phyloP scores from a whole-genome alignment of 1,140 invertebrate species.

The Caenorhabditis inopinata region DNA sequence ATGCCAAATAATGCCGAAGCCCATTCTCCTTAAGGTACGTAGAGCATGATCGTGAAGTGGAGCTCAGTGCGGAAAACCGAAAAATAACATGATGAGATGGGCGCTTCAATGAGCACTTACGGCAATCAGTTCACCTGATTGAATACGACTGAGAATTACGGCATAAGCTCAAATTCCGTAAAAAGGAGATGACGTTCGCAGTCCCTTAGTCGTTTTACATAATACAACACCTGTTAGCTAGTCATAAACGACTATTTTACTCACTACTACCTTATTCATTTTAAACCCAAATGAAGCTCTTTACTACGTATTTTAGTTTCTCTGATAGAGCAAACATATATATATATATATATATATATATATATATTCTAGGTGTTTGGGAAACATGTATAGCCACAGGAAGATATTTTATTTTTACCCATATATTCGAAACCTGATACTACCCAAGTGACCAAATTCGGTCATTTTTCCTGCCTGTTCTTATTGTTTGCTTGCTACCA shows the following conservation, averaged over 20 bases:
- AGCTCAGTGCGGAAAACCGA: not conserved
- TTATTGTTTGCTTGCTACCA: not conserved
- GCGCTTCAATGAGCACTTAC: too few relatives aligned
- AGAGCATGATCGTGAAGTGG: constrained; percentile 17
- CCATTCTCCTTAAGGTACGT: constrained; percentile 3
- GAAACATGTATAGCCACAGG: not conserved
- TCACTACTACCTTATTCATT: not conserved
- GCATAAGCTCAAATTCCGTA: not conserved
- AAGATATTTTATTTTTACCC: constrained; percentile 1
- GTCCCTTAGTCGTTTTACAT: not conserved
- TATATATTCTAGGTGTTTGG: constrained; percentile 19
- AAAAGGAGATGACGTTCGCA: not conserved
- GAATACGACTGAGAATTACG: not conserved
- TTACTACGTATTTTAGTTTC: not conserved
- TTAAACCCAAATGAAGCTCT: not conserved
- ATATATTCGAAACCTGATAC: constrained; percentile 15
- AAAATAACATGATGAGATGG: not conserved
- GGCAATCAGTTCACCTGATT: not conserved
- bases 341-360: not conserved
- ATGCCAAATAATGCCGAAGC: not conserved
- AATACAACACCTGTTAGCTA: not conserved
- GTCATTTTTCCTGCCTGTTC: not conserved
- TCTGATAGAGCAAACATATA: not conserved
- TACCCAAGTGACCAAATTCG: not conserved
- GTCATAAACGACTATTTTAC: not conserved